These are phyloP conservation scores for Misgurnus mizolepis DNA, from an alignment of 2,113 vertebrate genomes.

Conservation along the genomic window DNA sequence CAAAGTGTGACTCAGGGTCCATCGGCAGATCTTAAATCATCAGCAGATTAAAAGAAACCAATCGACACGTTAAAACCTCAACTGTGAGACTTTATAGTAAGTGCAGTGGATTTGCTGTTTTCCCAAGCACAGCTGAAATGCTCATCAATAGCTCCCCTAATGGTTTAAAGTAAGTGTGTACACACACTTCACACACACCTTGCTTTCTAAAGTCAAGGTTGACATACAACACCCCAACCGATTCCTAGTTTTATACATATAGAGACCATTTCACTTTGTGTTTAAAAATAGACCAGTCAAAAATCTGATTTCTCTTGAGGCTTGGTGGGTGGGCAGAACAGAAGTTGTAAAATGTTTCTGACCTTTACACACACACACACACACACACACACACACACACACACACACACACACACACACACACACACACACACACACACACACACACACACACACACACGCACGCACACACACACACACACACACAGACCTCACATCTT, in stretches of 20 bases:
- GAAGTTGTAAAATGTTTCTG: conserved; percentile 23
- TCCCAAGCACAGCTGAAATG: conserved; percentile 55
- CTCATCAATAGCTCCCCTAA: conserved; percentile 45
- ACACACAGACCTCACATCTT: not conserved
- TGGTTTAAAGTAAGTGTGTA: conserved; percentile 1
- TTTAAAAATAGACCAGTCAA: conserved; percentile 16
- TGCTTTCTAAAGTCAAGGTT: conserved; percentile 24
- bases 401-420: too few relatives aligned
- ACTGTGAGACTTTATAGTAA: conserved; percentile 41
- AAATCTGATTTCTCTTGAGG: conserved; percentile 12
- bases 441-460: too few relatives aligned
- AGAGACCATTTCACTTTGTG: conserved; percentile 4
- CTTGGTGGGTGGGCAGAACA: conserved; percentile 22
- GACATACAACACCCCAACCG: not conserved
- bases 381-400: too few relatives aligned
- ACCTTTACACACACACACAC: not conserved
- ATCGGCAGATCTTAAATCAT: conserved; percentile 51
- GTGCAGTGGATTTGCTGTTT: conserved; percentile 38
- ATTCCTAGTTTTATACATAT: conserved; percentile 19
- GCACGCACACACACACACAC: too few relatives aligned
- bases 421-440: too few relatives aligned
- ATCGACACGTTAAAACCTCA: conserved; percentile 44
- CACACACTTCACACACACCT: conserved; percentile 15
- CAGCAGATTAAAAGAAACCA: conserved; percentile 39
- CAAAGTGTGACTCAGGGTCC: conserved; percentile 15